These are phyloP conservation scores for Ctenodactylus gundi DNA, from an alignment of 2,113 vertebrate species.

Conservation along the genomic window DNA sequence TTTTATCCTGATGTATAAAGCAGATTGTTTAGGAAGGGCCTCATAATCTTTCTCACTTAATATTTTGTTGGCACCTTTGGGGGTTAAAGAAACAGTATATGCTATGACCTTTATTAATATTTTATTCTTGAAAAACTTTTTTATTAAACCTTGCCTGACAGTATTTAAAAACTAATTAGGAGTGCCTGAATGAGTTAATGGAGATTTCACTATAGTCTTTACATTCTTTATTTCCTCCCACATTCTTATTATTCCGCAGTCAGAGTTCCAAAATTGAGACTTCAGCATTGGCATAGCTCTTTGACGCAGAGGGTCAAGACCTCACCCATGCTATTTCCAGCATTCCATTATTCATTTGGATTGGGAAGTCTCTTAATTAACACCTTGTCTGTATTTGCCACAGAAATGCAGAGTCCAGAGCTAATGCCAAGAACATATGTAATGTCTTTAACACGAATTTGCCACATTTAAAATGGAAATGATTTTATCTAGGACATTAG, in stretches of 20 bases:
- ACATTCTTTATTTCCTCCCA: neutral
- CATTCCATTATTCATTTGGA: conserved; percentile 33
- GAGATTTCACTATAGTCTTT: neutral
- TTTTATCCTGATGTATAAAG: neutral
- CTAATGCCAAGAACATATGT: conserved; percentile 17
- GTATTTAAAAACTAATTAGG: conserved; percentile 48
- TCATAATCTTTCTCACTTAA: neutral
- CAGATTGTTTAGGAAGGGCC: neutral
- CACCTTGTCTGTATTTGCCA: conserved; percentile 61
- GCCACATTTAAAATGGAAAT: conserved; percentile 13
- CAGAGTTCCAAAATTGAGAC: conserved; percentile 32
- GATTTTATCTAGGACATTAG: neutral
- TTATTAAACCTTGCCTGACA: conserved; percentile 11
- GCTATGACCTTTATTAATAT: conserved; percentile 30
- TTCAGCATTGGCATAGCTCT: neutral
- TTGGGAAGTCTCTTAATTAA: conserved; percentile 63
- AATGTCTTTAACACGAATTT: conserved; percentile 12
- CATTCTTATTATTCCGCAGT: conserved; percentile 7
- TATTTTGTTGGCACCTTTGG: neutral
- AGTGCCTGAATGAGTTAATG: conserved; percentile 19
- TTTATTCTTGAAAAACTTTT: conserved; percentile 16
- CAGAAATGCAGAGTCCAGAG: conserved; percentile 15
- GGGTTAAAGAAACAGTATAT: neutral
- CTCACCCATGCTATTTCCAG: neutral
- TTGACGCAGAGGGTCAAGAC: neutral